phyloP scores from a whole-genome alignment of 2,113 vertebrate genomes.

The Cercocebus atys region DNA sequence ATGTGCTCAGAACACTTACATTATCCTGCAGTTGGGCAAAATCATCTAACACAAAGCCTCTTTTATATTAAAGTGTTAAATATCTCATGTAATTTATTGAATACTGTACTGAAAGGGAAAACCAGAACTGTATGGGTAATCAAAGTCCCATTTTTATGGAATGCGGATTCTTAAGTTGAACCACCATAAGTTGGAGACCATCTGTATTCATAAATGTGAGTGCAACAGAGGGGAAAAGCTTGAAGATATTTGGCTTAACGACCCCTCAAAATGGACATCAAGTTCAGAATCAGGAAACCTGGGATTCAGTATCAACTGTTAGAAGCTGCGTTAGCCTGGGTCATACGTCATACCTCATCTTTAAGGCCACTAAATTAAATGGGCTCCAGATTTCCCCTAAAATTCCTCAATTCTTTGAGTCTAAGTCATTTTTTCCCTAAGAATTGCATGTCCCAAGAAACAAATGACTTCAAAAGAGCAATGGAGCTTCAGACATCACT shows the following conservation, averaged over 20 bases:
- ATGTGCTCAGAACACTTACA: background rate
- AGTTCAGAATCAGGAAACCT: background rate
- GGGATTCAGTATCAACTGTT: background rate
- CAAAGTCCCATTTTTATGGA: background rate
- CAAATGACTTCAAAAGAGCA: constrained; percentile 76
- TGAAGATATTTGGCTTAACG: constrained; percentile 79
- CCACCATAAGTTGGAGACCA: background rate
- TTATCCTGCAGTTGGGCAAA: background rate
- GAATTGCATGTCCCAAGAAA: constrained; percentile 42
- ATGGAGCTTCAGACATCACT: constrained; percentile 71
- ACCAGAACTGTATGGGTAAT: background rate
- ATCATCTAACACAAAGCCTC: background rate
- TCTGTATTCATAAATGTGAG: constrained; percentile 69
- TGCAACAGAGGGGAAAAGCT: constrained; percentile 75
- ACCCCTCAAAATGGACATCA: constrained; percentile 57
- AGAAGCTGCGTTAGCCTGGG: background rate
- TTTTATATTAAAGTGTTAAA: background rate
- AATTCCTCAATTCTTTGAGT: constrained; percentile 32
- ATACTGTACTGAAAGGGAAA: background rate
- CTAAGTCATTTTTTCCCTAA: background rate
- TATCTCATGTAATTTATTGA: background rate
- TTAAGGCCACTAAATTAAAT: background rate
- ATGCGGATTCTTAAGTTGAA: background rate
- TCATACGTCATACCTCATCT: background rate
- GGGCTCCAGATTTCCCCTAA: background rate